Base-by-base conservation (phyloP, 2,113 vertebrate species). In the Buteo buteo region DNA sequence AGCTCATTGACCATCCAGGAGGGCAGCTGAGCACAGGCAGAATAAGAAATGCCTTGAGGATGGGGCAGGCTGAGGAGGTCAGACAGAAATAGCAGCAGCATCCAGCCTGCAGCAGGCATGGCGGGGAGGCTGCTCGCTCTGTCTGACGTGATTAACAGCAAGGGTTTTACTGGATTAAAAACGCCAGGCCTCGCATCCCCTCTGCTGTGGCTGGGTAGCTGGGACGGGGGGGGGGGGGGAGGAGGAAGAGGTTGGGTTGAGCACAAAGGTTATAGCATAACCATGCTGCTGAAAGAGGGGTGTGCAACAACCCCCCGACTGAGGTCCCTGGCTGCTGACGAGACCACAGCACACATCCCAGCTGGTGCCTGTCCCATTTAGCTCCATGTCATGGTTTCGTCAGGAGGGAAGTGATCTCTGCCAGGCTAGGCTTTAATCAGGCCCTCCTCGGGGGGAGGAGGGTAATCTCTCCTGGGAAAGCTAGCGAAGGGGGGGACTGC, bases 121-220 rank as follows among this genome's bases (percentile, higher is more conserved):
- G 73, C 5, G 1, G 80, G 62, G 54, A 96, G 78, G 90, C 93
- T 86, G 78, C 90, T 91, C 22, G 25, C 77, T 80, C 87, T 91
- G 93, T 8, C 93, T 82, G 69, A 50, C 38, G 1, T 29, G 88
- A 97, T 97, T 95, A 97, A 86, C 89, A 58, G 85, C n/a, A 3
- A 84, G 80, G 94, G 84, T n/a, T 97, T 97, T 96, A 90, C 93
- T 62, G 96, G 96, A 97, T 97, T 97, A 98, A 94, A 90, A 52
- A 16, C 0, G 15, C 77, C 71, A 29, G 74, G 65, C 76, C 79
- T 54, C 3, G 2, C 59, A 26, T 82, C 45, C 80, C 62, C 72
- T 74, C 50, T 6, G 80, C 93, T 36, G 69, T 14, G 6, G 64
- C 74, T 26, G 57, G 11, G 58, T 15, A 69, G 92, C 62, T 3